phyloP scores from a whole-genome alignment of 2,113 vertebrate genomes.

The Bubo bubo region DNA sequence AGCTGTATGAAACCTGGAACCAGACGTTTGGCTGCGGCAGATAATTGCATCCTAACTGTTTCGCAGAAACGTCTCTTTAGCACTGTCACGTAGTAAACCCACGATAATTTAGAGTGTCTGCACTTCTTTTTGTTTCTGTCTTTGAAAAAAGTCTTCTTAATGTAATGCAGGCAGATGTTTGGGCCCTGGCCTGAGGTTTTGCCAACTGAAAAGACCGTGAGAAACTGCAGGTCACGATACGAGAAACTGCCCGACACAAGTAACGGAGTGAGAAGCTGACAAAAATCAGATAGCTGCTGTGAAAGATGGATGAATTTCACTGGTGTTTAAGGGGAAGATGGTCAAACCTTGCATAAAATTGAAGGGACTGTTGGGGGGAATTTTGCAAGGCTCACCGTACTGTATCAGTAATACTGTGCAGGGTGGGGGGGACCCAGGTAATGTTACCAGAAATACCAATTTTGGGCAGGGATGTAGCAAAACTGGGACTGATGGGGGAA shows the following conservation, averaged over 20 bases:
- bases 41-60: slow-evolving; percentile 2
- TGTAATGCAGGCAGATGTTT: background rate
- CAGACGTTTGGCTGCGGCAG: slow-evolving; percentile 91
- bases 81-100: rapidly evolving
- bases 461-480: background rate
- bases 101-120: background rate
- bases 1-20: slow-evolving; percentile 93
- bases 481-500: background rate
- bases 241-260: background rate
- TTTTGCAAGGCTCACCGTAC: background rate
- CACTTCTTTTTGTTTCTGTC: background rate
- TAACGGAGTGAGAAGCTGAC: background rate
- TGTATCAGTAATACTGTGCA: background rate
- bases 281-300: background rate
- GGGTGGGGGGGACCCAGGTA: background rate
- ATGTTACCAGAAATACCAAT: background rate
- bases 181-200: background rate
- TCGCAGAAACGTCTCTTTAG: rapidly evolving
- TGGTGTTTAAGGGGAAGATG: background rate
- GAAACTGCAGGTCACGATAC: background rate
- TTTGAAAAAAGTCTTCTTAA: background rate
- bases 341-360: background rate
- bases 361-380: background rate
- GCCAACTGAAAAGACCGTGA: background rate
- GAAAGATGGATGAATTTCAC: background rate